Evolutionary conservation across 2,888 invertebrate species (phyloP).

Genomic region (Sinelater perroti): DNA sequence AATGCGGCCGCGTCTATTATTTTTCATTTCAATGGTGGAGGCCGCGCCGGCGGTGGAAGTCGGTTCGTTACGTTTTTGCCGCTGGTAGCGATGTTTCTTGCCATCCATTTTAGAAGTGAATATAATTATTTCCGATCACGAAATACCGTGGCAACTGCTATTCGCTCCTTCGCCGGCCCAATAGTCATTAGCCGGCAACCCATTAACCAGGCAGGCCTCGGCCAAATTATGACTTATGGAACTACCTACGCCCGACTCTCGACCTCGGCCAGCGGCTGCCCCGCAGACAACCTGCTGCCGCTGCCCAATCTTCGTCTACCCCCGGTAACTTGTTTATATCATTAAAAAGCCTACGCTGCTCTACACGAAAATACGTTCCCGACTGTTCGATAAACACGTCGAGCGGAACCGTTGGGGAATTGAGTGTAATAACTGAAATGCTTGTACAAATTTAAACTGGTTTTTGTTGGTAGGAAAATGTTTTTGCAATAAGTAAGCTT

Average conservation of each 20-base stretch:
- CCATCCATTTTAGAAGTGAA: slow-evolving; percentile 63
- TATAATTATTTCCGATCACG: slow-evolving; percentile 58
- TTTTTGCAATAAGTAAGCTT: too few relatives aligned
- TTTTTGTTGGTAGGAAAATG: too few relatives aligned
- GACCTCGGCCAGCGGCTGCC: slow-evolving; percentile 35
- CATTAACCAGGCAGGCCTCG: slow-evolving; percentile 43
- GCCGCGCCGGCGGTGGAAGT: slow-evolving; percentile 26
- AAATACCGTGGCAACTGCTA: slow-evolving; percentile 53
- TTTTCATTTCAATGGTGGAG: slow-evolving; percentile 32
- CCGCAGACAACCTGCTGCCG: slow-evolving; percentile 36
- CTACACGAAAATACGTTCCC: too few relatives aligned
- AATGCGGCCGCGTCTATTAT: slow-evolving; percentile 25
- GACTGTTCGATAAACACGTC: too few relatives aligned
- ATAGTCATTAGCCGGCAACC: slow-evolving; percentile 55
- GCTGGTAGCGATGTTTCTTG: slow-evolving; percentile 38
- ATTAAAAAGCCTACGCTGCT: slow-evolving; percentile 16
- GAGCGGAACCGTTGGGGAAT: too few relatives aligned
- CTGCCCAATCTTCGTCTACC: slow-evolving; percentile 24
- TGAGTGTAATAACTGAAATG: too few relatives aligned
- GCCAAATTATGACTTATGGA: slow-evolving; percentile 39
- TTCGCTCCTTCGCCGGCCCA: slow-evolving; percentile 55
- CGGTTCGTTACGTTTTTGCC: slow-evolving; percentile 37
- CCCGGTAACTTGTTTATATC: slow-evolving; percentile 30
- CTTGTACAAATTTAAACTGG: too few relatives aligned
- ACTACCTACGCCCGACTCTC: slow-evolving; percentile 34